Conservation (phyloP, 2,113 vertebrate species). For the Ploceus nigricollis region DNA sequence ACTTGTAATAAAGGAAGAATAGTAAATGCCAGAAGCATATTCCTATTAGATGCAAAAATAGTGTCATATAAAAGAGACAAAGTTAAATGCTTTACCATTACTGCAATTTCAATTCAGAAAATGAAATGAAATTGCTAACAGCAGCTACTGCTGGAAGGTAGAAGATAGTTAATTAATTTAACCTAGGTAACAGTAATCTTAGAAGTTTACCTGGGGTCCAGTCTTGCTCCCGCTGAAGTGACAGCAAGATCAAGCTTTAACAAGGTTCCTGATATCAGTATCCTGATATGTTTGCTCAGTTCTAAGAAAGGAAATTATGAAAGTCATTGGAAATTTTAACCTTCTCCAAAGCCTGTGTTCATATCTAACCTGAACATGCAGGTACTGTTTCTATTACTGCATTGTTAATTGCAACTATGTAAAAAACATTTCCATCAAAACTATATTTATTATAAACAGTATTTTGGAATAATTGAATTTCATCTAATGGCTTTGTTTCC, state of each 20-base stretch:
- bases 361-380: neutral
- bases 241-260: neutral
- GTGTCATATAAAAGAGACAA: slow-evolving; percentile 7
- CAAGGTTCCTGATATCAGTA: neutral
- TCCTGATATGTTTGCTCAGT: neutral
- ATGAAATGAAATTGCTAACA: slow-evolving; percentile 1
- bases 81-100: slow-evolving; percentile 18
- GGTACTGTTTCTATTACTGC: neutral
- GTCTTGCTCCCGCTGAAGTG: neutral
- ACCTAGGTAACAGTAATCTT: neutral
- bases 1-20: neutral
- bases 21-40: slow-evolving; percentile 2
- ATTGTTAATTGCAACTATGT: slow-evolving; percentile 12
- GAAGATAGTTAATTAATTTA: slow-evolving; percentile 9
- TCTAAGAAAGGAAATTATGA: neutral
- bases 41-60: slow-evolving; percentile 34
- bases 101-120: slow-evolving; percentile 31
- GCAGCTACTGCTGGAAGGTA: neutral
- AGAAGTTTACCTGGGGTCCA: neutral
- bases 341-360: neutral
- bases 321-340: neutral
- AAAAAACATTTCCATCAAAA: neutral
- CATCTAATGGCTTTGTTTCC: neutral
- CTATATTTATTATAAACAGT: neutral
- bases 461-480: slow-evolving; percentile 9